Conservation (phyloP, 2,113 vertebrate species). For the Sylvietta virens region DNA sequence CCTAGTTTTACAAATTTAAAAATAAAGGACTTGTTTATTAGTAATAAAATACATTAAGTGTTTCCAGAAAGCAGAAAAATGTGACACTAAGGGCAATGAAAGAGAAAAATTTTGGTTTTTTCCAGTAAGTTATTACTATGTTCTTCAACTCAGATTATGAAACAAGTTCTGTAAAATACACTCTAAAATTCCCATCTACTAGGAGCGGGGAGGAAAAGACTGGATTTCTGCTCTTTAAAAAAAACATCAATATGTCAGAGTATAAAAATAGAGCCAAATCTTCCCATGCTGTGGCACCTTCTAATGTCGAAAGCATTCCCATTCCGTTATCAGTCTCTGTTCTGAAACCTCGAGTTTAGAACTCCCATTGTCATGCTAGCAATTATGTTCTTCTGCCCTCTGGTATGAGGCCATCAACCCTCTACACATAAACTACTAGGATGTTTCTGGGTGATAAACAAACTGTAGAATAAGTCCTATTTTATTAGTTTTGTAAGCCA, state of each 20-base stretch:
- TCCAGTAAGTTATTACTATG: neutral
- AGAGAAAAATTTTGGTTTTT: neutral
- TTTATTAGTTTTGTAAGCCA: neutral
- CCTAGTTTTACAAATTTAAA: neutral
- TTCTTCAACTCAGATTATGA: neutral
- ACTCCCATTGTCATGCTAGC: neutral
- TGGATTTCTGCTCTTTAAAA: neutral
- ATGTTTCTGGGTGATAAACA: neutral
- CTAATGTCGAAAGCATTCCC: neutral
- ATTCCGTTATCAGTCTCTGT: neutral
- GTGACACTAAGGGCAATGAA: neutral
- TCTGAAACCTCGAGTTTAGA: neutral
- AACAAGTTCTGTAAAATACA: neutral
- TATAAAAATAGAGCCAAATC: neutral
- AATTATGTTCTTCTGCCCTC: neutral
- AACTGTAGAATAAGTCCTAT: neutral
- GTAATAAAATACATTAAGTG: neutral
- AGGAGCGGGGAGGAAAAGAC: neutral
- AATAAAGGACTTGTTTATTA: neutral
- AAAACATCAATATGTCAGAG: neutral
- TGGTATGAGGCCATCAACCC: neutral
- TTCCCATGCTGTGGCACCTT: neutral
- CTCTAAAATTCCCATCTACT: neutral
- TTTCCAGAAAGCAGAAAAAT: neutral
- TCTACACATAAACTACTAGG: neutral